phyloP scores from a whole-genome alignment of 2,113 vertebrate species.

The Phylloscopus trochiloides region DNA sequence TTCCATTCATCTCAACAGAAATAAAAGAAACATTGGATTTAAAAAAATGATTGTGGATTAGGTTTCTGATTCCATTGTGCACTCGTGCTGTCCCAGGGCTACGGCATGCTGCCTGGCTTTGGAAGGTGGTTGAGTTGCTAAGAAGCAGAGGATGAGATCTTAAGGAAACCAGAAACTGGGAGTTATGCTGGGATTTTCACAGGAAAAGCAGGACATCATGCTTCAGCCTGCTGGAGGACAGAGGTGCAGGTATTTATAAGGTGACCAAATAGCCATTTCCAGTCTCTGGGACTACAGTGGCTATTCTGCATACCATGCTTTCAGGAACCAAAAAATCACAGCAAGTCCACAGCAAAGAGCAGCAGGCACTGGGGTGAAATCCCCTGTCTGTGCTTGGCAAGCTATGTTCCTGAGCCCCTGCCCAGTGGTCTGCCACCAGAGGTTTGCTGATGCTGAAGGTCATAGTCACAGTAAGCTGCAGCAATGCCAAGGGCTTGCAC shows the following conservation, averaged over 20 bases:
- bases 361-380: neutral
- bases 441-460: neutral
- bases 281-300: neutral
- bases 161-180: neutral
- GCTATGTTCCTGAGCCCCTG: neutral
- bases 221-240: neutral
- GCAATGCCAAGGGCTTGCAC: neutral
- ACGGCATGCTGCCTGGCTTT: neutral
- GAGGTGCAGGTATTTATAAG: neutral
- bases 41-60: neutral
- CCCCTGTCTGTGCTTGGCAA: neutral
- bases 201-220: neutral
- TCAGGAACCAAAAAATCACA: neutral
- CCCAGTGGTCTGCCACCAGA: neutral
- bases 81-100: fast-evolving
- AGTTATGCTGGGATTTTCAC: neutral
- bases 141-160: neutral
- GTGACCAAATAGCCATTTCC: neutral
- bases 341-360: neutral
- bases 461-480: neutral
- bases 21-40: slow-evolving; percentile 50
- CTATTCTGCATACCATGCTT: neutral
- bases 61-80: neutral
- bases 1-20: slow-evolving; percentile 54
- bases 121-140: neutral